A percentile compares a stretch with the other conserved stretches of the same genome.
These are phyloP conservation scores for Natator depressus DNA, from an alignment of 2,113 vertebrate genomes.

Conservation along the genomic window DNA sequence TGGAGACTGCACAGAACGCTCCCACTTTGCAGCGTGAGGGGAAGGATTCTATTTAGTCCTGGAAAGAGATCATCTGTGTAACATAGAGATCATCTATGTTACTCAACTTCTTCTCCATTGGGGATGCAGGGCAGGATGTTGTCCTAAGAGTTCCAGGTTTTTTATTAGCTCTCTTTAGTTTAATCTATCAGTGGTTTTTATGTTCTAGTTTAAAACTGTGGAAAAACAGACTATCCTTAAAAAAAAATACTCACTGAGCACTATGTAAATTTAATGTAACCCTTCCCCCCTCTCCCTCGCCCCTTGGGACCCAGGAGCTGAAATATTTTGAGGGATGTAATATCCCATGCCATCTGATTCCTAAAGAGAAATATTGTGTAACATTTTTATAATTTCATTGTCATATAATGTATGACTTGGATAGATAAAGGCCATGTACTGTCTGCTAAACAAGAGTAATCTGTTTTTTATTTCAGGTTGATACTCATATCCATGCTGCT, in stretches of 20 bases:
- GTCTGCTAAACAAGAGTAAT: not conserved
- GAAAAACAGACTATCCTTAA: not conserved
- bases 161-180: not conserved
- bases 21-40: not conserved
- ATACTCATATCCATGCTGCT: slow-evolving; percentile 97
- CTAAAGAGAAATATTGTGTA: not conserved
- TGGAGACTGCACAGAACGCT: not conserved
- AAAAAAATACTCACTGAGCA: not conserved
- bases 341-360: not conserved
- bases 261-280: not conserved
- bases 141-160: not conserved
- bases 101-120: not conserved
- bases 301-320: not conserved
- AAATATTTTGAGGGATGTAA: not conserved
- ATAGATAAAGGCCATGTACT: not conserved
- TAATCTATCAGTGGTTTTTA: not conserved
- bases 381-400: not conserved
- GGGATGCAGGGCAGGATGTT: not conserved
- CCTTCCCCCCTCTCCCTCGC: not conserved
- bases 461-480: slow-evolving; percentile 84
- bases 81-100: not conserved
- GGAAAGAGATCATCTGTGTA: not conserved
- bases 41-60: not conserved
- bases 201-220: not conserved
- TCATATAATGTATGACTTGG: no score